Percentiles rank a stretch among this genome's conserved stretches.
Evolutionary conservation across 2,113 vertebrate genomes (phyloP).

Genomic region (Scomber colias): DNA sequence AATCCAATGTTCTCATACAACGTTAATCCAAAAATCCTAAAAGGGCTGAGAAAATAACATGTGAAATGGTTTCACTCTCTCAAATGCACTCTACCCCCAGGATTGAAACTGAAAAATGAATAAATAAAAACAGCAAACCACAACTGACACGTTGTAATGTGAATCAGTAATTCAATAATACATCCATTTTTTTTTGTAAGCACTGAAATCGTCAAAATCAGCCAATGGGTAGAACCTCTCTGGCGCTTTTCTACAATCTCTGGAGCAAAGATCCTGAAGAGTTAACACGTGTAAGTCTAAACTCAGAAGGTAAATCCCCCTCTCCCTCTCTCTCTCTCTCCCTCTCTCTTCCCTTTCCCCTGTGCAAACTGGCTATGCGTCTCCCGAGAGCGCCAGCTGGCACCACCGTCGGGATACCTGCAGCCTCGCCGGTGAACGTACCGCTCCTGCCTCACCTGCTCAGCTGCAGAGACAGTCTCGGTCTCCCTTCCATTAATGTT

Average conservation of each 20-base stretch:
- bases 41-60: background rate
- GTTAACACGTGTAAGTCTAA: conserved; percentile 34
- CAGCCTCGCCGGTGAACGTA: conserved; percentile 37
- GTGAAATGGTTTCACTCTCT: conserved; percentile 10
- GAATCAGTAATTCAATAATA: background rate
- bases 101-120: background rate
- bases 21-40: background rate
- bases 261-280: background rate
- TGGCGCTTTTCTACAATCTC: background rate
- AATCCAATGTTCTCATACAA: background rate
- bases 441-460: background rate
- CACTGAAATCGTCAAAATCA: background rate
- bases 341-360: background rate
- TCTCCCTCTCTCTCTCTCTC: background rate
- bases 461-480: conserved; percentile 22
- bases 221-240: too few relatives aligned
- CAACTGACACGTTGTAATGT: conserved; percentile 8
- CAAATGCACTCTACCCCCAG: background rate
- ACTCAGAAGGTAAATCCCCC: conserved; percentile 24
- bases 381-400: conserved; percentile 20
- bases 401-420: conserved; percentile 38
- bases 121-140: background rate
- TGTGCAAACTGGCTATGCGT: background rate
- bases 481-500: background rate
- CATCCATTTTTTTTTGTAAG: background rate